Evolutionary conservation across 2,888 invertebrate genomes (phyloP), one percentile per base, ranked within the genome.

Genomic region (Alcis repandata): DNA sequence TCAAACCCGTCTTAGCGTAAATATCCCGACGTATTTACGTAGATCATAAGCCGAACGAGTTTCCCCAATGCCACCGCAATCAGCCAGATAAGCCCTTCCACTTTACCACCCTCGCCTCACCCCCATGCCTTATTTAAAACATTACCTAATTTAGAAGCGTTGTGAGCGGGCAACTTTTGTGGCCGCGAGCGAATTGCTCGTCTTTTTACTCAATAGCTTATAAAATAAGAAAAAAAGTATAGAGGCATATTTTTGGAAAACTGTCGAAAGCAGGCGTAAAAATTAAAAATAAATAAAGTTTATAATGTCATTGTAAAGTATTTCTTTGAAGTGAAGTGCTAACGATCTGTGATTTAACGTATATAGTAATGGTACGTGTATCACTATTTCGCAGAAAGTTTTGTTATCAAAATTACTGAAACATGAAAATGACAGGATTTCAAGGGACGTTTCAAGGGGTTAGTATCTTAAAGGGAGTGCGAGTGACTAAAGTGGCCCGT

Each of bases 1-100:
- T 60, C 46, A 66, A 57, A 33, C 52, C 45, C 46, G 57, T 53
- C 60, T 66, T 66, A 61, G 60, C 46, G 60, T 66, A 66, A 66
- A 66, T 57, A 60, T 60, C 60, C 56, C 60, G 51, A 60, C 51
- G 59, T 65, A 67, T 68, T 65, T 65, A 62, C 58, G 65, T 61
- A 65, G 62, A 57, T 52, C 64, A 69, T 70, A 70, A 70, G 59
- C 64, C 45, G 53, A 58, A 58, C 65, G 62, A 60, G 68, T 62
- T 71, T 59, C 67, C 63, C 67, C 71, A 66, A 71, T 68, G 66
- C 68, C 80, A 76, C 86, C 84, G 80, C 84, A 85, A 83, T 81
- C 83, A 84, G 78, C 76, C 73, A 84, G 86, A 88, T 88, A 88
- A 86, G 84, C 78, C 77, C 70, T 74, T 66, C 76, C 71, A 73